Conservation (phyloP, 2,113 vertebrate genomes). For the Polypterus bichir region DNA sequence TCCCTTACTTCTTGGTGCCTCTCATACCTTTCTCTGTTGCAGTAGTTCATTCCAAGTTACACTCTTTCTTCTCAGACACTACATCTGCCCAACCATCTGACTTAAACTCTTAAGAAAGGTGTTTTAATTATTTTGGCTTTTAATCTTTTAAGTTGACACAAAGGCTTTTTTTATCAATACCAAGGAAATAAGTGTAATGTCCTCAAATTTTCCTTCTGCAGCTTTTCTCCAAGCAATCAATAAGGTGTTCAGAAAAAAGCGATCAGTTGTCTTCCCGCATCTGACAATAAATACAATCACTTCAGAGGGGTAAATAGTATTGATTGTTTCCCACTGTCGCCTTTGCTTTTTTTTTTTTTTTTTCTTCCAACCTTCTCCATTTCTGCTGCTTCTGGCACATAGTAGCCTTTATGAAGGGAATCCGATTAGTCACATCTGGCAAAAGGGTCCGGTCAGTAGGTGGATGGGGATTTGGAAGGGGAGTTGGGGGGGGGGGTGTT, state of each 20-base stretch:
- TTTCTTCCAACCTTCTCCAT: conserved; percentile 10
- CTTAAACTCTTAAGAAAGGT: conserved; percentile 22
- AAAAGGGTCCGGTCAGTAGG: conserved; percentile 20
- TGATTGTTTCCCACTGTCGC: conserved; percentile 50
- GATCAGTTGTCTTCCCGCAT: conserved; percentile 43
- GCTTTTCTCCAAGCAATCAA: conserved; percentile 54
- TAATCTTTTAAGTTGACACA: conserved; percentile 43
- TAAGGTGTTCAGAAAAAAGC: conserved; percentile 39
- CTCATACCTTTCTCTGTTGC: background rate
- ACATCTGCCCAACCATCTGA: conserved; percentile 11
- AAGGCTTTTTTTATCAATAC: conserved; percentile 33
- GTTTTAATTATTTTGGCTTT: conserved; percentile 36
- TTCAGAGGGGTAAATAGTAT: conserved; percentile 64
- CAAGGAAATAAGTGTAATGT: conserved; percentile 41
- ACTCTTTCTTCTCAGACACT: conserved; percentile 32
- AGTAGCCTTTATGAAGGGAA: conserved; percentile 41
- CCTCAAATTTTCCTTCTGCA: conserved; percentile 49
- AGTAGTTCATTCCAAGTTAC: conserved; percentile 23
- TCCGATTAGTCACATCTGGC: conserved; percentile 51
- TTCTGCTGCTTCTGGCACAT: conserved; percentile 23
- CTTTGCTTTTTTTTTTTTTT: conserved; percentile 53
- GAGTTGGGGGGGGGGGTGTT: background rate
- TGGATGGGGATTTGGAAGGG: background rate
- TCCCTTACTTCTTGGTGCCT: too few relatives aligned
- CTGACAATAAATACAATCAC: conserved; percentile 68